Evolutionary conservation across 1,140 invertebrate species (phyloP).

Genomic region (Ostrea denselamellosa): DNA sequence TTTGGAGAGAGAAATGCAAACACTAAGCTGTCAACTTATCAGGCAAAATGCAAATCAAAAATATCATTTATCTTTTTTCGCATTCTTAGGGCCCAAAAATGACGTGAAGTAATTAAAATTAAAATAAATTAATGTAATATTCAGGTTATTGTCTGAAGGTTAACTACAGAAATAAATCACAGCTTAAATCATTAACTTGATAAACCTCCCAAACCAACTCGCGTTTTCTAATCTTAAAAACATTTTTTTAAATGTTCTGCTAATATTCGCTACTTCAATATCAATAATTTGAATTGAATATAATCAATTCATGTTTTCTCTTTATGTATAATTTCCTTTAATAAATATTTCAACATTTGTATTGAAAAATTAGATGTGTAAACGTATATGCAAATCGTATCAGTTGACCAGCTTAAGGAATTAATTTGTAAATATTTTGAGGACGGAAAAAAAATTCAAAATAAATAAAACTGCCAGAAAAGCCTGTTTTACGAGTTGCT

Average conservation of each 20-base stretch:
- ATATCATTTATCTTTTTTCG: slow-evolving; percentile 20
- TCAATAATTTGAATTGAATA: too few relatives aligned
- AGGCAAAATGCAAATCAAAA: slow-evolving; percentile 11
- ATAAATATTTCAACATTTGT: too few relatives aligned
- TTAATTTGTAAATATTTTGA: neutral
- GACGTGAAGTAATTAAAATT: slow-evolving; percentile 23
- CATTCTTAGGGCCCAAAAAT: neutral
- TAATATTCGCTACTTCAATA: too few relatives aligned
- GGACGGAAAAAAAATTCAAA: neutral
- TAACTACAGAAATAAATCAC: slow-evolving; percentile 23
- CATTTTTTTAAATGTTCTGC: too few relatives aligned
- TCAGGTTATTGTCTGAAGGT: slow-evolving; percentile 6
- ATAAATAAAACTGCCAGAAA: neutral
- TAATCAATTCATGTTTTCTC: too few relatives aligned
- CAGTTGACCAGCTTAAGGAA: too few relatives aligned
- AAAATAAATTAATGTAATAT: slow-evolving; percentile 34
- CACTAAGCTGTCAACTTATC: neutral
- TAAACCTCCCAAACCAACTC: too few relatives aligned
- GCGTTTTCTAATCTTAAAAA: too few relatives aligned
- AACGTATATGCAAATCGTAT: too few relatives aligned
- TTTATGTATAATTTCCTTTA: too few relatives aligned
- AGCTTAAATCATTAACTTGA: neutral
- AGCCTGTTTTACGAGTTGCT: neutral
- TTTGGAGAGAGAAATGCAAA: slow-evolving; percentile 20
- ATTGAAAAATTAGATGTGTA: too few relatives aligned